phyloP scores from a whole-genome alignment of 1,140 invertebrate species.

The Arctopsyche grandis region DNA sequence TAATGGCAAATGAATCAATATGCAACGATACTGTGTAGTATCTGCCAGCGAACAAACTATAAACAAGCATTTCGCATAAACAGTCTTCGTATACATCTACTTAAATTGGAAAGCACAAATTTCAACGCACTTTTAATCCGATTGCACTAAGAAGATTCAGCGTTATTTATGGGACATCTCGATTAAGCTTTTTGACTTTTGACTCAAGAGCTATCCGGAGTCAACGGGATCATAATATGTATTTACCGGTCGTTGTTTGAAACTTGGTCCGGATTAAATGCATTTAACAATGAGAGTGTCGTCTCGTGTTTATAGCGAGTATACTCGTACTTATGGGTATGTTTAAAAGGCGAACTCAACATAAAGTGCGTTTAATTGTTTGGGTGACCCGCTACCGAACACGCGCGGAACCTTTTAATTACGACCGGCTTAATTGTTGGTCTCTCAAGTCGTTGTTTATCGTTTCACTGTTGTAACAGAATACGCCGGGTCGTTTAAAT shows the following conservation, averaged over 20 bases:
- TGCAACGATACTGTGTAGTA: too few species aligned
- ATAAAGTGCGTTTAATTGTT: conserved; percentile 38
- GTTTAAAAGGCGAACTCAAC: neutral
- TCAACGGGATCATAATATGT: neutral
- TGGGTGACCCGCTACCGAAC: conserved; percentile 25
- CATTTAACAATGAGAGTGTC: neutral
- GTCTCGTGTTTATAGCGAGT: neutral
- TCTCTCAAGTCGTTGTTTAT: neutral
- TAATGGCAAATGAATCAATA: too few species aligned
- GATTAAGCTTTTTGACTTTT: neutral
- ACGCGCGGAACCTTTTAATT: conserved; percentile 34
- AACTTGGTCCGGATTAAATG: neutral
- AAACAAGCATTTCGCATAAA: too few species aligned
- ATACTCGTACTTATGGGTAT: too few species aligned
- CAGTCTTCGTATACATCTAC: neutral
- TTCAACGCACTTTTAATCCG: conserved; percentile 2
- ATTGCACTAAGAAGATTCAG: conserved; percentile 15
- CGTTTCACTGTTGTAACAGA: neutral
- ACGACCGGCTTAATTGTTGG: conserved; percentile 25
- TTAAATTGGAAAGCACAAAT: neutral
- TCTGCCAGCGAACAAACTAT: too few species aligned
- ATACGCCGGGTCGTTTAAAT: neutral
- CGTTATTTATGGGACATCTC: neutral
- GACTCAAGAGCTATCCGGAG: neutral
- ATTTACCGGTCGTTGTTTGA: too few species aligned